Evolutionary conservation across 2,888 invertebrate species (phyloP).

Genomic region (Saturnia pavonia): DNA sequence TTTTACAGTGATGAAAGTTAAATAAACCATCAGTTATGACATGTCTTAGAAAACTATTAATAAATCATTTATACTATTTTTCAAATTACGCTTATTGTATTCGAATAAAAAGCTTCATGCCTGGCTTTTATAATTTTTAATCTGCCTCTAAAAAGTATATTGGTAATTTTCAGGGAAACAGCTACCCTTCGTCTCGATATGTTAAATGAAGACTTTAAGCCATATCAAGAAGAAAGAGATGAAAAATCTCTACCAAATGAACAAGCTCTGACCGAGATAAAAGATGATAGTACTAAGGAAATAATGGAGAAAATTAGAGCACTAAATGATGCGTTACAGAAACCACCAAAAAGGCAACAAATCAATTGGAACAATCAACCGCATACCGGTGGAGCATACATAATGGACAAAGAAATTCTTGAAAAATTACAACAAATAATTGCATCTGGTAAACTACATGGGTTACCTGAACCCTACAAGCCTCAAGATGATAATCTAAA

Average conservation of each 20-base stretch:
- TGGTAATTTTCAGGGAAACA: conserved; percentile 50
- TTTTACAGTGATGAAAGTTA: background rate
- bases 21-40: conserved; percentile 2
- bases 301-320: conserved; percentile 81
- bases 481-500: conserved; percentile 43
- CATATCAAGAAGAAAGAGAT: conserved; percentile 32
- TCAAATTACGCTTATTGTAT: background rate
- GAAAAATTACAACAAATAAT: conserved; percentile 68
- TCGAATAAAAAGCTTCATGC: conserved; percentile 24
- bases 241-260: conserved; percentile 51
- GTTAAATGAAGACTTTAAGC: conserved; percentile 24
- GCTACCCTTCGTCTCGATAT: conserved; percentile 31
- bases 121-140: conserved; percentile 19
- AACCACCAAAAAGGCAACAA: conserved; percentile 55
- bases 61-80: background rate
- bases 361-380: conserved; percentile 52
- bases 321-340: conserved; percentile 73
- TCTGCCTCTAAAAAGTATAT: conserved; percentile 23
- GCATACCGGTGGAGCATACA: conserved; percentile 48
- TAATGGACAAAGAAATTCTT: conserved; percentile 60
- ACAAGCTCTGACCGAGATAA: conserved; percentile 39
- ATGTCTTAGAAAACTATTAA: conserved; percentile 1
- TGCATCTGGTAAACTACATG: conserved; percentile 57
- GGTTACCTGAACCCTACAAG: conserved; percentile 36
- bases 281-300: conserved; percentile 53